A percentile compares a stretch with the other conserved stretches of the same genome.
phyloP scores from a whole-genome alignment of 2,797 vertebrate genomes.

The Chrosomus eos region DNA sequence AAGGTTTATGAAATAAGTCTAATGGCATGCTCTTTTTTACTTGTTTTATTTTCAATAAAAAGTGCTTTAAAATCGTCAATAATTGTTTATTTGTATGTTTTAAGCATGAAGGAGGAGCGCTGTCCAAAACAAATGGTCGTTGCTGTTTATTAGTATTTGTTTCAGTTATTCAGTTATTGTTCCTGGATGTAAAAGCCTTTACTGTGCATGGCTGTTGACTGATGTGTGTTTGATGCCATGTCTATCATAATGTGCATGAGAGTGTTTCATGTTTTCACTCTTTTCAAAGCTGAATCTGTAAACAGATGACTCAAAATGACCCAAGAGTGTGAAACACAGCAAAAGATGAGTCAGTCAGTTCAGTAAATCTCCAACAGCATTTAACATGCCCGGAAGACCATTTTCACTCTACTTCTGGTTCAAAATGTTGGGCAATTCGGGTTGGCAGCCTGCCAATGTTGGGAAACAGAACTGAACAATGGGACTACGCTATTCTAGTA shows the following conservation, averaged over 20 bases:
- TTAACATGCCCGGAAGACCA: background rate
- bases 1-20: background rate
- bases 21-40: background rate
- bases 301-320: constrained; percentile 21
- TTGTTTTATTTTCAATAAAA: background rate
- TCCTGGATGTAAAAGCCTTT: background rate
- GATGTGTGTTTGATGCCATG: background rate
- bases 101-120: background rate
- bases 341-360: background rate
- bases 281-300: background rate
- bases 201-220: background rate
- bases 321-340: background rate
- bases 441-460: constrained; percentile 4
- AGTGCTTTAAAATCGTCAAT: background rate
- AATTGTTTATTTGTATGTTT: background rate
- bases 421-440: constrained; percentile 47
- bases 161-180: background rate
- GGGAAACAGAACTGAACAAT: constrained; percentile 39
- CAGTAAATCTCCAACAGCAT: background rate
- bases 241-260: background rate
- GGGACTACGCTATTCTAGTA: constrained; percentile 22
- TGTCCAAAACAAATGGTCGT: background rate
- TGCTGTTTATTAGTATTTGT: background rate
- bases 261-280: background rate
- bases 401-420: constrained; percentile 3